Evolutionary conservation across 2,888 invertebrate species (phyloP).

Genomic region (Acanthosepion lycidas): DNA sequence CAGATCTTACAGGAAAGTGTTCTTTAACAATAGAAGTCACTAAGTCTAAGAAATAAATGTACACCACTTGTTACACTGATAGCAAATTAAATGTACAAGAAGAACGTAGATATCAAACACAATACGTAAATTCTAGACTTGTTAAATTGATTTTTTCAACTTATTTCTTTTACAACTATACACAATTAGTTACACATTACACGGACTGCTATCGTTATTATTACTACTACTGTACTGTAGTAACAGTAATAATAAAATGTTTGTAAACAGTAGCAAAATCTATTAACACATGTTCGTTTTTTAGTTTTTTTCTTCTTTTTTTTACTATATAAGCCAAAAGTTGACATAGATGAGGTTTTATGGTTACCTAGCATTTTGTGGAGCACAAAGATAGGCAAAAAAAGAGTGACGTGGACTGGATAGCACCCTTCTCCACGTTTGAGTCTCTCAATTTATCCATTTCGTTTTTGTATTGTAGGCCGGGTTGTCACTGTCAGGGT

Average conservation of each 20-base stretch:
- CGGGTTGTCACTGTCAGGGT: conserved; percentile 18
- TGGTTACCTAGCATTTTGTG: not conserved
- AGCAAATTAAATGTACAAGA: not conserved
- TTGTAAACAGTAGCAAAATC: not conserved
- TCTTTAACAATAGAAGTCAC: not conserved
- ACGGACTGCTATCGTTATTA: not conserved
- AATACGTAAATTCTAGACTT: not conserved
- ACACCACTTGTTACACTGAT: not conserved
- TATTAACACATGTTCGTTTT: not conserved
- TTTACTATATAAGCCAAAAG: too few species aligned
- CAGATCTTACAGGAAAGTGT: not conserved
- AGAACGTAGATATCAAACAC: not conserved
- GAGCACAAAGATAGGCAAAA: not conserved
- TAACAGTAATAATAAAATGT: not conserved
- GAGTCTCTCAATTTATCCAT: not conserved
- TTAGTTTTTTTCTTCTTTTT: too few species aligned
- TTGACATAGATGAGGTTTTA: not conserved
- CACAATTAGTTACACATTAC: not conserved
- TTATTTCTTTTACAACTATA: not conserved
- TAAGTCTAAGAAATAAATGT: not conserved
- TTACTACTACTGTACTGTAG: not conserved
- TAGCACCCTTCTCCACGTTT: not conserved
- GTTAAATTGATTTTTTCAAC: not conserved
- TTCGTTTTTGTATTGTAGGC: not conserved
- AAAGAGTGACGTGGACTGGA: not conserved